Evolutionary conservation across 2,888 invertebrate genomes (phyloP).

Genomic region (Macroteleia sp.): DNA sequence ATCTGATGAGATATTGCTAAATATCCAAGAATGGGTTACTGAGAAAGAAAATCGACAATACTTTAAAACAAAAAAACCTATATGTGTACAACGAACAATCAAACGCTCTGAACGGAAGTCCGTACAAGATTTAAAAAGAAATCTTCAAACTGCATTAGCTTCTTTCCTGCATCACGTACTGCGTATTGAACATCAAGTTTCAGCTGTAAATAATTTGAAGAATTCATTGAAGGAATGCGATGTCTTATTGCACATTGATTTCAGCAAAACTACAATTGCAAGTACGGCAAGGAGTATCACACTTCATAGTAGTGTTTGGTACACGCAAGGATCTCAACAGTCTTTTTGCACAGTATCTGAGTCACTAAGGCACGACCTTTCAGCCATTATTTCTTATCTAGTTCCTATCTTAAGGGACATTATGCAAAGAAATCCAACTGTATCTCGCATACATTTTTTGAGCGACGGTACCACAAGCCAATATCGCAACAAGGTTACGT

Average conservation of each 20-base stretch:
- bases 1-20: no score
- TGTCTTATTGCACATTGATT: conserved; percentile 22
- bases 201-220: conserved; percentile 18
- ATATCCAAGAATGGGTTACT: conserved; percentile 15
- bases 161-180: conserved; percentile 25
- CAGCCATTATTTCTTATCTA: conserved; percentile 39
- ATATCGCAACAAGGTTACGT: no score
- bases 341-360: conserved; percentile 16
- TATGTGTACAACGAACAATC: conserved; percentile 25
- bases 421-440: no score
- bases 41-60: conserved; percentile 36
- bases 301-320: conserved; percentile 28
- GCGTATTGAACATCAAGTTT: conserved; percentile 27
- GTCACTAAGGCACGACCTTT: conserved; percentile 13
- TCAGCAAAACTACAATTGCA: conserved; percentile 25
- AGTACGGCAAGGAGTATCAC: conserved; percentile 30
- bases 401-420: no score
- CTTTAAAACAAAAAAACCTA: conserved; percentile 40
- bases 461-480: no score
- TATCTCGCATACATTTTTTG: no score
- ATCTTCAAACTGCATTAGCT: not conserved
- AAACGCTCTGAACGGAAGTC: conserved; percentile 12
- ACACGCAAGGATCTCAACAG: not conserved
- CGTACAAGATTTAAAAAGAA: conserved; percentile 10
- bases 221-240: conserved; percentile 16